Conservation (phyloP, 2,888 invertebrate genomes). For the Athalia cordata region DNA sequence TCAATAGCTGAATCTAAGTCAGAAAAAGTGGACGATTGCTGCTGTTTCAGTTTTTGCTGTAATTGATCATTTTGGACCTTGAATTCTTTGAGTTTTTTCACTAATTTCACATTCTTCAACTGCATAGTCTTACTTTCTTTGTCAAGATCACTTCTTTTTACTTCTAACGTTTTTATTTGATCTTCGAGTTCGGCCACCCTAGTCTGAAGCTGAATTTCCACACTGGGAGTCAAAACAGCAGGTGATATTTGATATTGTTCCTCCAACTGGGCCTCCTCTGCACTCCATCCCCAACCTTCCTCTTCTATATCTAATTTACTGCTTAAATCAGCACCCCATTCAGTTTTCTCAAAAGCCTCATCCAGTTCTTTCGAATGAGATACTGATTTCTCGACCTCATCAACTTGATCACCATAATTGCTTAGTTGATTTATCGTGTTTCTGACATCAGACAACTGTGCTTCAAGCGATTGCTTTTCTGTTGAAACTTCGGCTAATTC, state of each 20-base stretch:
- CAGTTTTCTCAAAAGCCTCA: slow-evolving; percentile 54
- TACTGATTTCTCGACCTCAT: background rate
- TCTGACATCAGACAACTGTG: slow-evolving; percentile 23
- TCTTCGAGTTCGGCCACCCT: slow-evolving; percentile 77
- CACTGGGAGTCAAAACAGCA: slow-evolving; percentile 54
- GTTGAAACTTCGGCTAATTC: background rate
- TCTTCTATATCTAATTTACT: slow-evolving; percentile 73
- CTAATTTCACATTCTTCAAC: slow-evolving; percentile 84
- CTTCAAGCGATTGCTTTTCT: slow-evolving; percentile 22
- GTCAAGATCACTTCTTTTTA: slow-evolving; percentile 77
- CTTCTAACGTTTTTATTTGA: slow-evolving; percentile 77
- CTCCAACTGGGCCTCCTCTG: slow-evolving; percentile 75
- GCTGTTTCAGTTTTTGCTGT: slow-evolving; percentile 75
- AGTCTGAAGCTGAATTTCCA: slow-evolving; percentile 64
- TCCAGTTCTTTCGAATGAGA: background rate
- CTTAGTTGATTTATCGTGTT: slow-evolving; percentile 16
- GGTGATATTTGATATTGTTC: slow-evolving; percentile 70
- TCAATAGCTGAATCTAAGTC: slow-evolving; percentile 87
- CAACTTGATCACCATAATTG: slow-evolving; percentile 6
- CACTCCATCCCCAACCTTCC: slow-evolving; percentile 80
- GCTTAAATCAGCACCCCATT: slow-evolving; percentile 66
- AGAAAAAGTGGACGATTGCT: slow-evolving; percentile 76
- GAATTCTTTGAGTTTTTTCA: slow-evolving; percentile 90
- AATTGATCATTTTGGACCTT: slow-evolving; percentile 82
- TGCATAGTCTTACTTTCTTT: slow-evolving; percentile 81